These are phyloP conservation scores for Drosophila quasianomalipes DNA, from an alignment of 2,888 invertebrate species.

Conservation along the genomic window DNA sequence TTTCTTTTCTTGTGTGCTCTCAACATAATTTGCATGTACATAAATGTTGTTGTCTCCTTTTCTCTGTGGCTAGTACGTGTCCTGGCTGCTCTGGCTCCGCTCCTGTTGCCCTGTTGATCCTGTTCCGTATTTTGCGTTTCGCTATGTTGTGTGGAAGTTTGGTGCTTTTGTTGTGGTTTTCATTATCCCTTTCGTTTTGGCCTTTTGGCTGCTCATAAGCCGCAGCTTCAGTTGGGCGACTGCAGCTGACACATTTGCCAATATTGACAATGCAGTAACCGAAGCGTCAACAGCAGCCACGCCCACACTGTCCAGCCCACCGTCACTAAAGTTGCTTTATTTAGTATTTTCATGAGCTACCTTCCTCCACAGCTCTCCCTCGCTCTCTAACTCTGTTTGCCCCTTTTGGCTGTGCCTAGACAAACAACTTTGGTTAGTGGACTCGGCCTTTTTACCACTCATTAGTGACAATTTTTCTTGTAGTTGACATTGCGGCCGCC, in stretches of 20 bases:
- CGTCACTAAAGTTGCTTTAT: conserved; percentile 39
- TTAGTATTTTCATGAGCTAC: conserved; percentile 25
- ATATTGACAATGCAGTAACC: conserved; percentile 74
- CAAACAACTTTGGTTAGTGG: conserved; percentile 65
- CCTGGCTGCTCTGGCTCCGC: conserved; percentile 13
- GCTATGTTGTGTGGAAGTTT: conserved; percentile 58
- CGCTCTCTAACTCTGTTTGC: neutral
- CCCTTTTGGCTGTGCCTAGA: conserved; percentile 50
- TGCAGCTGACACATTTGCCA: conserved; percentile 81
- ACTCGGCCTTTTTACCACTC: conserved; percentile 80
- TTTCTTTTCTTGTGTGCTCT: conserved; percentile 20
- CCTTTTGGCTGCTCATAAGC: conserved; percentile 65
- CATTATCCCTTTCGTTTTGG: conserved; percentile 75
- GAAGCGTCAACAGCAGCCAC: conserved; percentile 17
- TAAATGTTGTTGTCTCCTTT: conserved; percentile 29
- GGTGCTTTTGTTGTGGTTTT: conserved; percentile 80
- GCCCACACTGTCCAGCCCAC: conserved; percentile 4
- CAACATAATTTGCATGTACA: conserved; percentile 50
- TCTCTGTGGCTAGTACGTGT: conserved; percentile 32
- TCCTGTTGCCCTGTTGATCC: conserved; percentile 5
- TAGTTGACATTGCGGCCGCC: conserved; percentile 77
- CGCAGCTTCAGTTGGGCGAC: conserved; percentile 42
- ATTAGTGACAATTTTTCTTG: conserved; percentile 82
- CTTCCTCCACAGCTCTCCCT: neutral
- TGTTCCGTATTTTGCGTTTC: conserved; percentile 27